Evolutionary conservation across 2,888 invertebrate genomes (phyloP).

Genomic region (Hyppa rectilinea): DNA sequence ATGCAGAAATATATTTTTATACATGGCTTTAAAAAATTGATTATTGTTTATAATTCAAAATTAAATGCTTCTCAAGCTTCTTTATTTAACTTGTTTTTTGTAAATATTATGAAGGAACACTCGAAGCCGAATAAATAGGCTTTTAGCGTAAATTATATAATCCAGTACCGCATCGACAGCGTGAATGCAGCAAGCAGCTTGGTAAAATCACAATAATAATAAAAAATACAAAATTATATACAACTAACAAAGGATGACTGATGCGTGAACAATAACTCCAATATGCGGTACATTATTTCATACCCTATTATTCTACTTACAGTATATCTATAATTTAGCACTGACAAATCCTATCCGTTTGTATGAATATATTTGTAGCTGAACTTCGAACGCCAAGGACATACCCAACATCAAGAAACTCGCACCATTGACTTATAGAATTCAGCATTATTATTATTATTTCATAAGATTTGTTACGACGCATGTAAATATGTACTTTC

Average conservation of each 20-base stretch:
- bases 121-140: constrained; percentile 51
- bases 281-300: constrained; percentile 72
- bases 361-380: constrained; percentile 38
- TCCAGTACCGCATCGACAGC: constrained; percentile 51
- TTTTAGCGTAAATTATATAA: constrained; percentile 38
- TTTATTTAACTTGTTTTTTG: constrained; percentile 44
- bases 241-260: constrained; percentile 73
- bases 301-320: constrained; percentile 78
- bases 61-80: constrained; percentile 51
- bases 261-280: constrained; percentile 70
- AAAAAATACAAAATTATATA: constrained; percentile 77
- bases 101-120: constrained; percentile 51
- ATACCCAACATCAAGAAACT: constrained; percentile 12
- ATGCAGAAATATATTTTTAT: constrained; percentile 34
- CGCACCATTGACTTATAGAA: background rate
- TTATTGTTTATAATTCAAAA: constrained; percentile 38
- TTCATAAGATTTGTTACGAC: constrained; percentile 18
- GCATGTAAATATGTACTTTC: constrained; percentile 12
- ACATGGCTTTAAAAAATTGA: constrained; percentile 25
- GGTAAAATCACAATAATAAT: constrained; percentile 72
- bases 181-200: constrained; percentile 63
- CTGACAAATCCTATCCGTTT: constrained; percentile 54
- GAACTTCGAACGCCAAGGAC: constrained; percentile 7
- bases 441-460: constrained; percentile 5
- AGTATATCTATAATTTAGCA: constrained; percentile 68